phyloP scores from a whole-genome alignment of 92 coral and sea anemone species.

The Porites divaricata region DNA sequence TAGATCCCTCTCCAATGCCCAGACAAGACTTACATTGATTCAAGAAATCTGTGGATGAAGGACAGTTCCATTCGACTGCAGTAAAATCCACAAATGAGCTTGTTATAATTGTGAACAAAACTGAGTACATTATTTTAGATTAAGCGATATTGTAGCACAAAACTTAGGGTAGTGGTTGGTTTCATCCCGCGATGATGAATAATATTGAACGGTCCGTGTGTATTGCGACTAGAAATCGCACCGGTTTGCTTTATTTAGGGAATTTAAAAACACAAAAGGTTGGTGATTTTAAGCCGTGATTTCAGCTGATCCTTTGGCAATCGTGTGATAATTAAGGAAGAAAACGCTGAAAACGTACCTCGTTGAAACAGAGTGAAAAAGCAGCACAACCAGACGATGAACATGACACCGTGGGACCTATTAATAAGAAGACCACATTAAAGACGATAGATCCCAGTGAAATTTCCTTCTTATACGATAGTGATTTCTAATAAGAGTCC shows the following conservation, averaged over 20 bases:
- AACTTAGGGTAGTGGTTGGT: not conserved
- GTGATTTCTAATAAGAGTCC: slow-evolving; percentile 7
- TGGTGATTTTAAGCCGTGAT: slow-evolving; percentile 1
- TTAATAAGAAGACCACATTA: slow-evolving; percentile 16
- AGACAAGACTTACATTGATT: slow-evolving; percentile 16
- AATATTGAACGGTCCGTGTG: not conserved
- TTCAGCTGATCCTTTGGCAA: not conserved
- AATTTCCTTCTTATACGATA: not conserved
- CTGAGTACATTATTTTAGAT: not conserved
- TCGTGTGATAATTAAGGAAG: slow-evolving; percentile 34
- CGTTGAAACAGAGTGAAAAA: slow-evolving; percentile 47
- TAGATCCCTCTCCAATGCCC: not conserved
- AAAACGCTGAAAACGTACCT: slow-evolving; percentile 66
- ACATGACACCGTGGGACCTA: slow-evolving; percentile 63
- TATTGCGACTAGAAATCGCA: slow-evolving; percentile 12
- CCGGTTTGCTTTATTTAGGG: slow-evolving; percentile 27
- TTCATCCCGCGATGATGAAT: not conserved
- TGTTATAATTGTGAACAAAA: slow-evolving; percentile 22
- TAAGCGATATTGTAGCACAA: not conserved
- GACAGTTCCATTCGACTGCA: slow-evolving; percentile 12
- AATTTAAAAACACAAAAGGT: not conserved
- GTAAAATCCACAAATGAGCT: not conserved
- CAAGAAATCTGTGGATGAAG: not conserved
- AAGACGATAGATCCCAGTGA: not conserved
- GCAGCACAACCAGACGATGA: slow-evolving; percentile 62